These are phyloP conservation scores for Oreochromis grahami DNA, from an alignment of 2,797 vertebrate species.

Conservation along the genomic window DNA sequence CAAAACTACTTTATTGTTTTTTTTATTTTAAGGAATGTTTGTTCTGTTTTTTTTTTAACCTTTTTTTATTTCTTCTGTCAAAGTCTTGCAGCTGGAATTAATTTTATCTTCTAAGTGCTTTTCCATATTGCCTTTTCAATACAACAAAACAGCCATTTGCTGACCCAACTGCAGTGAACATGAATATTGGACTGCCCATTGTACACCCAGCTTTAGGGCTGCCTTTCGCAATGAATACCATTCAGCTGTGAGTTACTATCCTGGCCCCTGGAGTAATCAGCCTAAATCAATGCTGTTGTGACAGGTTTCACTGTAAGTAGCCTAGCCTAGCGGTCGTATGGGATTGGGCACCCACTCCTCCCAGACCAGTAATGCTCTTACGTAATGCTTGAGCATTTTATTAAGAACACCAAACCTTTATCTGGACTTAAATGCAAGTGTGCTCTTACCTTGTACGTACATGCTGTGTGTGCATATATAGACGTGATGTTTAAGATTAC, in stretches of 20 bases:
- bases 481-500: not conserved
- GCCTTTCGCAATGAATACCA: conserved; percentile 44
- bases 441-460: not conserved
- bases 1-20: not conserved
- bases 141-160: conserved; percentile 13
- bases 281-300: conserved; percentile 58
- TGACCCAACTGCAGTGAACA: conserved; percentile 25
- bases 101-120: not conserved
- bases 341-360: conserved; percentile 36
- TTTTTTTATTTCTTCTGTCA: not conserved
- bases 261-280: conserved; percentile 36
- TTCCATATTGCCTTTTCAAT: conserved; percentile 1
- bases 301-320: conserved; percentile 58
- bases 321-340: conserved; percentile 8
- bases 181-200: conserved; percentile 33
- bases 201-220: conserved; percentile 22
- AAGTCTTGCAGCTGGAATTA: not conserved
- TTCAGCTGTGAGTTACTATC: conserved; percentile 42
- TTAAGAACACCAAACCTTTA: not conserved
- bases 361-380: conserved; percentile 51
- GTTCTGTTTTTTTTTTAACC: not conserved
- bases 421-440: not conserved
- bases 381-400: conserved; percentile 34
- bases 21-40: not conserved
- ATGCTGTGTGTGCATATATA: not conserved